Percentiles rank a stretch among this genome's conserved stretches.
phyloP scores from a whole-genome alignment of 2,888 invertebrate genomes.

The Dyspetes luteomarginatus region DNA sequence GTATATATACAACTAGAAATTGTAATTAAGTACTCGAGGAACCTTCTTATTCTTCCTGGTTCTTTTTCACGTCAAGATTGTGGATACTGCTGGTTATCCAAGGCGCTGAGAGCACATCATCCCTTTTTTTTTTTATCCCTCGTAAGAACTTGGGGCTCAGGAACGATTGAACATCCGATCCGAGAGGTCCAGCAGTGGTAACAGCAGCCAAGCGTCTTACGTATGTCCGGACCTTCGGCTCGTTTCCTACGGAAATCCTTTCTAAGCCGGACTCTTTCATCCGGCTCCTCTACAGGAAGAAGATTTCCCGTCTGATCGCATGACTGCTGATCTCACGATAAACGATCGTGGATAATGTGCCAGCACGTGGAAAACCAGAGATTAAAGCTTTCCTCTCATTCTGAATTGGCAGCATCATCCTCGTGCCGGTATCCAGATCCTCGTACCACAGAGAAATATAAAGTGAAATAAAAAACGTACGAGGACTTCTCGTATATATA shows the following conservation, averaged over 20 bases:
- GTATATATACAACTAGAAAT: not conserved
- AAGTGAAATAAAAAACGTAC: not conserved
- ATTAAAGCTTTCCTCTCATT: constrained; percentile 69
- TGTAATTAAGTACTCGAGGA: constrained; percentile 25
- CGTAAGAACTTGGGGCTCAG: constrained; percentile 39
- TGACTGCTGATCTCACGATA: constrained; percentile 72
- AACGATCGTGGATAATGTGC: constrained; percentile 67
- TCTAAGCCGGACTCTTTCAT: constrained; percentile 64
- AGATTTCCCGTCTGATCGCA: constrained; percentile 74
- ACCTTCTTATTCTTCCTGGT: constrained; percentile 17
- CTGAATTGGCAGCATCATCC: constrained; percentile 65
- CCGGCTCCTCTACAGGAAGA: constrained; percentile 72
- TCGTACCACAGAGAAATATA: not conserved
- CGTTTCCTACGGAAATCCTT: constrained; percentile 62
- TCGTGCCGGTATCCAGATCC: constrained; percentile 30
- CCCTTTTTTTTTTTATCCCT: constrained; percentile 40
- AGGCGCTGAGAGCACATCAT: constrained; percentile 40
- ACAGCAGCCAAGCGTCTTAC: constrained; percentile 31
- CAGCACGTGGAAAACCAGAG: constrained; percentile 68
- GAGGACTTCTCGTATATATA: not conserved
- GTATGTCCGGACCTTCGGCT: constrained; percentile 32
- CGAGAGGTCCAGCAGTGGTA: constrained; percentile 24
- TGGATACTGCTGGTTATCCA: constrained; percentile 30
- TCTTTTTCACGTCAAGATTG: constrained; percentile 34
- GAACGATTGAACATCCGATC: constrained; percentile 39